A percentile compares a stretch with the other conserved stretches of the same genome.
These are phyloP conservation scores for Andrena dorsata DNA, from an alignment of 2,888 invertebrate genomes.

Conservation along the genomic window DNA sequence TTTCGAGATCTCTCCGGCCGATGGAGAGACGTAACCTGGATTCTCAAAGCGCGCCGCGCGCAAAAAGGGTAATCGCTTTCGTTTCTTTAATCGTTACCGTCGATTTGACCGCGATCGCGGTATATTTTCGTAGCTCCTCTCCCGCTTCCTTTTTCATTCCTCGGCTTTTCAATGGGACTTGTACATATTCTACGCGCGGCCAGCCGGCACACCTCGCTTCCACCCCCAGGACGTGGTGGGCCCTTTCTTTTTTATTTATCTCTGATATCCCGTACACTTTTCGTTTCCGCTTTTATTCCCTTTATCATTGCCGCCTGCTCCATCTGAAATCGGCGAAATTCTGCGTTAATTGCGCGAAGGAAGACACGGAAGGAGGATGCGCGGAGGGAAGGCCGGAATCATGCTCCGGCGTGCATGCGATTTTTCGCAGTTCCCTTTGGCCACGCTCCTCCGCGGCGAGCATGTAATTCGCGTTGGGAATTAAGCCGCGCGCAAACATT, in stretches of 20 bases:
- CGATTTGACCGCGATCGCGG: constrained; percentile 32
- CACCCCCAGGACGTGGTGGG: too few relatives aligned
- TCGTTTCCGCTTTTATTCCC: neutral
- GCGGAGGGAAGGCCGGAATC: constrained; percentile 74
- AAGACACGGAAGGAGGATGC: constrained; percentile 39
- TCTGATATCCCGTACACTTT: neutral
- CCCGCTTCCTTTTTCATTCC: too few relatives aligned
- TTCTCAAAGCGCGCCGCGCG: constrained; percentile 26
- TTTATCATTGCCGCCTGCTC: neutral
- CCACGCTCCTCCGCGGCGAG: constrained; percentile 37
- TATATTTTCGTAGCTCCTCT: neutral
- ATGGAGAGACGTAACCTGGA: constrained; percentile 34
- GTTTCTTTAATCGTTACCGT: constrained; percentile 36
- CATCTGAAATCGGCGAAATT: constrained; percentile 20
- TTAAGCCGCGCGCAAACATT: constrained; percentile 41
- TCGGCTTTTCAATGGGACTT: too few relatives aligned
- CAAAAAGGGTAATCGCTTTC: constrained; percentile 31
- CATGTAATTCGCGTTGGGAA: constrained; percentile 45
- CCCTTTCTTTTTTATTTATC: neutral
- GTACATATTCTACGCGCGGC: too few relatives aligned
- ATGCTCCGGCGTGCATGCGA: constrained; percentile 79
- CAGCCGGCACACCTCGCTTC: too few relatives aligned
- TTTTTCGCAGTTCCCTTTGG: constrained; percentile 72
- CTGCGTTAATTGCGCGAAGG: constrained; percentile 54
- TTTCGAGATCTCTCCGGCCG: constrained; percentile 21